These are phyloP conservation scores for Columba janthina DNA, from an alignment of 2,113 vertebrate species.

Conservation along the genomic window DNA sequence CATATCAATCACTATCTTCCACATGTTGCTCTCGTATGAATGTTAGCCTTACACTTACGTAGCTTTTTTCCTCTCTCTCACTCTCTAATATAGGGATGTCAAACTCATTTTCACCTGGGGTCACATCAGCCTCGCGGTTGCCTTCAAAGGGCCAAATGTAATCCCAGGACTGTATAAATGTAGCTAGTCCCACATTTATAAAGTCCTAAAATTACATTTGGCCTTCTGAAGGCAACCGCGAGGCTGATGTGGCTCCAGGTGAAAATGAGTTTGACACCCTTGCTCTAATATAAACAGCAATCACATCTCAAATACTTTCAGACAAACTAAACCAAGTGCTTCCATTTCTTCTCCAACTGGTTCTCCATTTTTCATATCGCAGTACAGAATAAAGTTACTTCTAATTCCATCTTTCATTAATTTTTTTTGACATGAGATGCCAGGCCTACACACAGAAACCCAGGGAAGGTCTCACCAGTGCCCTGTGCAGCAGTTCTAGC, in stretches of 20 bases:
- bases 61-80: background rate
- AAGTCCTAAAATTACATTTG: too few species aligned
- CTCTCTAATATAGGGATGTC: background rate
- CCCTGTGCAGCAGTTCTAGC: background rate
- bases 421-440: background rate
- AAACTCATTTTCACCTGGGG: background rate
- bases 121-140: too few species aligned
- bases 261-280: too few species aligned
- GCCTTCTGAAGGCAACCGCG: too few species aligned
- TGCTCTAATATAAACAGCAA: background rate
- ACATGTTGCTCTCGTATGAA: accelerated
- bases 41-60: accelerated
- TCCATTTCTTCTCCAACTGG: background rate
- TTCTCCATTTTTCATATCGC: background rate
- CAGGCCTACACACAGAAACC: background rate
- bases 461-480: background rate
- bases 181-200: too few species aligned
- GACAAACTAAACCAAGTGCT: background rate
- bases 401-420: background rate
- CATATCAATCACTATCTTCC: background rate
- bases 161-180: too few species aligned
- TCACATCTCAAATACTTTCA: background rate
- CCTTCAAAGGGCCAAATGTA: too few species aligned
- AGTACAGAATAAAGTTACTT: background rate
- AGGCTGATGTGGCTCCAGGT: too few species aligned